phyloP scores from a whole-genome alignment of 2,113 vertebrate genomes.

The Motacilla tschutschensis region DNA sequence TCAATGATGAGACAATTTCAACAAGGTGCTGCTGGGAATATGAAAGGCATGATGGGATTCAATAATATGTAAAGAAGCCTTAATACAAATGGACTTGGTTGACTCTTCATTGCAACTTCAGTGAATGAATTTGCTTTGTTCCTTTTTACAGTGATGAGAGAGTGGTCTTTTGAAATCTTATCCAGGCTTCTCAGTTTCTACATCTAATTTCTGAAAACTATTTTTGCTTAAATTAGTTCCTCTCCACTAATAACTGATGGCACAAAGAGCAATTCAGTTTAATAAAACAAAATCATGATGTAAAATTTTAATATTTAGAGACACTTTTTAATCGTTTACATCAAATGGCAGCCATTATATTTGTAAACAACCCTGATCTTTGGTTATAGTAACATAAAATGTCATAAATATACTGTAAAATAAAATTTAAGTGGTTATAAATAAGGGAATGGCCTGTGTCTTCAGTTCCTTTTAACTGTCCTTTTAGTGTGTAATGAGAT shows the following conservation, averaged over 20 bases:
- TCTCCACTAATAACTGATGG: constrained; percentile 60
- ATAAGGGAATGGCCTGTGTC: neutral
- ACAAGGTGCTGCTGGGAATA: constrained; percentile 96
- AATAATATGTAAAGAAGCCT: constrained; percentile 95
- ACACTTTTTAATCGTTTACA: constrained; percentile 75
- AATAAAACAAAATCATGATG: constrained; percentile 68
- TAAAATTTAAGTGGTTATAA: constrained; percentile 76
- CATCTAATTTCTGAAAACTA: constrained; percentile 70
- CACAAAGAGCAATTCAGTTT: constrained; percentile 67
- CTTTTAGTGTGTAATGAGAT: neutral
- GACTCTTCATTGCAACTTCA: constrained; percentile 66
- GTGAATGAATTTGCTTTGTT: constrained; percentile 65
- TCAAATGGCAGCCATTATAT: constrained; percentile 73
- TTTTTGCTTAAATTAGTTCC: constrained; percentile 72
- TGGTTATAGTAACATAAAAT: constrained; percentile 72
- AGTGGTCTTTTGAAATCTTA: constrained; percentile 51
- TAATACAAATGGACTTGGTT: constrained; percentile 73
- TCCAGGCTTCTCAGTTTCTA: constrained; percentile 58
- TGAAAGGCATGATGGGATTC: constrained; percentile 99
- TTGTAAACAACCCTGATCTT: constrained; percentile 73
- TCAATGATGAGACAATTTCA: constrained; percentile 99
- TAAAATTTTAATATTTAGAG: constrained; percentile 78
- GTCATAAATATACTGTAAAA: constrained; percentile 78
- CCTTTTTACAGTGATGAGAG: constrained; percentile 57
- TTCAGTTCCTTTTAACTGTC: neutral